A percentile compares a stretch with the other conserved stretches of the same genome.
Evolutionary conservation across 2,888 invertebrate genomes (phyloP).

Genomic region (Polydrusus cervinus): DNA sequence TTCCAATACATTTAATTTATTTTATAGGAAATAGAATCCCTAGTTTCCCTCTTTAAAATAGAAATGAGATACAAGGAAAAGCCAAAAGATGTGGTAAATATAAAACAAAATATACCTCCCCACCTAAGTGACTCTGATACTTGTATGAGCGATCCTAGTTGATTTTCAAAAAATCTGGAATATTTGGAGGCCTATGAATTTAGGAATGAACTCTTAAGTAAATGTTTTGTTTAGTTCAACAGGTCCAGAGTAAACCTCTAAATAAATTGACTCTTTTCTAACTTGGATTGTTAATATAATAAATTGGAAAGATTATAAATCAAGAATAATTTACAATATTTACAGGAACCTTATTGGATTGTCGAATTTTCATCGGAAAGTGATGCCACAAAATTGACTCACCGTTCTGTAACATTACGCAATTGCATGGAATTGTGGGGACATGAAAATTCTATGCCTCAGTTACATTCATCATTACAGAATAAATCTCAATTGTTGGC

Average conservation of each 20-base stretch:
- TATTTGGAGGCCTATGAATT: too few species aligned
- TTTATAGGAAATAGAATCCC: slow-evolving; percentile 86
- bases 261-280: too few species aligned
- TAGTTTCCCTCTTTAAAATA: slow-evolving; percentile 78
- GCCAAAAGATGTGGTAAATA: slow-evolving; percentile 65
- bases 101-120: too few species aligned
- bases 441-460: slow-evolving; percentile 74
- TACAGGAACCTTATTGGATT: slow-evolving; percentile 87
- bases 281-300: too few species aligned
- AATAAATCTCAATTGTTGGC: slow-evolving; percentile 69
- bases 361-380: slow-evolving; percentile 85
- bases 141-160: too few species aligned
- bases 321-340: background rate
- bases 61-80: slow-evolving; percentile 76
- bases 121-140: too few species aligned
- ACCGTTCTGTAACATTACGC: slow-evolving; percentile 85
- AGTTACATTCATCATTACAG: slow-evolving; percentile 79
- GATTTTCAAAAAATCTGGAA: too few species aligned
- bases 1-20: slow-evolving; percentile 64
- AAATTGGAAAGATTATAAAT: background rate
- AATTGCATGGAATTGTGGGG: slow-evolving; percentile 89
- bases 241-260: too few species aligned
- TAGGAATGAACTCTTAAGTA: too few species aligned
- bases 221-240: too few species aligned
- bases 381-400: slow-evolving; percentile 82